Evolutionary conservation across 2,888 invertebrate genomes (phyloP), one percentile per base, ranked within the genome.

Genomic region (Mythimna albipuncta): DNA sequence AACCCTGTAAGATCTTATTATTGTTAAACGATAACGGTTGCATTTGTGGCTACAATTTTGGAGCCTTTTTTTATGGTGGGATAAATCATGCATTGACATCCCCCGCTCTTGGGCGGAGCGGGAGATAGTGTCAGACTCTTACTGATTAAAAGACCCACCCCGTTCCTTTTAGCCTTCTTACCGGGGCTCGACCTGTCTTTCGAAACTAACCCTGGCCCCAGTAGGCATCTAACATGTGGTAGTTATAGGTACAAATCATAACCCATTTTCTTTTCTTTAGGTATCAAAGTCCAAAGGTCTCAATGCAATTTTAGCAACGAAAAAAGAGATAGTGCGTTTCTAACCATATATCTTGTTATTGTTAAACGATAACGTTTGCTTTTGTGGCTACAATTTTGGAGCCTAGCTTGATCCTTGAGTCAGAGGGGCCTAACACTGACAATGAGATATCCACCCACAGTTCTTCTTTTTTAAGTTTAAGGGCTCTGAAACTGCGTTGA

Each of bases 241-340:
- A 47, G n/a, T n/a, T n/a, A n/a, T 47, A 13, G 47, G 13, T 13
- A 47, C 13, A 47, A 47, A 47, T 47, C 16, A 47, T 21, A 47
- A 11, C n/a, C 11, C 19, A 71, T 44, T 21, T 16, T 50, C 9
- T 32, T 6, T 38, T n/a, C n/a, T n/a, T n/a, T n/a, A n/a, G n/a
- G n/a, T n/a, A 72, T 16, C 35, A 0, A n/a, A 61, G 50, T 73
- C 54, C 44, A 54, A 62, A 54, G 54, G 62, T 54, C 32, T 35
- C 32, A 55, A 44, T 61, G 32, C 58, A 71, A 47, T 69, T 6
- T 3, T 67, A 19, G 21, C 6, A 35, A 32, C 19, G 41, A 19
- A 32, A 44, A 10, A 0, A n/a, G n/a, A 16, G 21, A 52, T 52
- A 10, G 26, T 69, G 13, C 38, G 38, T 5, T 55, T 54, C 26